Conservation (phyloP, 2,797 vertebrate genomes). For the Cyclopterus lumpus region DNA sequence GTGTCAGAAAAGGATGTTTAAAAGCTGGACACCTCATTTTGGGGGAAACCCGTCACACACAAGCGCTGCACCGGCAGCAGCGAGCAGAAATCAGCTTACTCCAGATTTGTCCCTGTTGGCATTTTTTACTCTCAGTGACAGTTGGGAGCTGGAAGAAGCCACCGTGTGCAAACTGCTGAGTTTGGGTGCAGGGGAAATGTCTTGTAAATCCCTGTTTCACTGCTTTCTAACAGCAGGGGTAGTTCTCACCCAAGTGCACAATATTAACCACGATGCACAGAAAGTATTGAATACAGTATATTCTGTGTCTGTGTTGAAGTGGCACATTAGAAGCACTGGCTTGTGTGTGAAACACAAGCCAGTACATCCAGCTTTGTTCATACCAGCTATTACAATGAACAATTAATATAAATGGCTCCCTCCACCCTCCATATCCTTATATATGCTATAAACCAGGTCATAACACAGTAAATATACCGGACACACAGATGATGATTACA, state of each 20-base stretch:
- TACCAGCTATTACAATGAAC: not conserved
- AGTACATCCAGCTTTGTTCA: not conserved
- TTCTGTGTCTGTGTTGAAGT: not conserved
- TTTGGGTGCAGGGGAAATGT: slow-evolving; percentile 35
- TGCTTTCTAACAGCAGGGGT: not conserved
- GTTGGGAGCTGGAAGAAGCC: slow-evolving; percentile 50
- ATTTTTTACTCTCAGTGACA: slow-evolving; percentile 57
- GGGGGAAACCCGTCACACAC: slow-evolving; percentile 4
- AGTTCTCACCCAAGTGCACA: not conserved
- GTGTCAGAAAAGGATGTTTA: slow-evolving; percentile 16
- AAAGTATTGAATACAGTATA: not conserved
- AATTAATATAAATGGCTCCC: not conserved
- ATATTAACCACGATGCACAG: not conserved
- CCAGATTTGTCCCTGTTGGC: slow-evolving; percentile 56
- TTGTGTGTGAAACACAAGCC: not conserved
- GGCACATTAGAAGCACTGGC: slow-evolving; percentile 1
- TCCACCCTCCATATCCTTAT: not conserved
- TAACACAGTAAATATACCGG: not conserved
- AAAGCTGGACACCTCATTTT: slow-evolving; percentile 23
- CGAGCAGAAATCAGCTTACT: slow-evolving; percentile 47
- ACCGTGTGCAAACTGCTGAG: slow-evolving; percentile 52
- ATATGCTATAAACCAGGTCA: not conserved
- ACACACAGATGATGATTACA: not conserved
- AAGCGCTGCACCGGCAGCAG: slow-evolving; percentile 22
- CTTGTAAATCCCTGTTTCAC: slow-evolving; percentile 27